phyloP scores from a whole-genome alignment of 2,113 vertebrate genomes.

The Glareola pratincola region DNA sequence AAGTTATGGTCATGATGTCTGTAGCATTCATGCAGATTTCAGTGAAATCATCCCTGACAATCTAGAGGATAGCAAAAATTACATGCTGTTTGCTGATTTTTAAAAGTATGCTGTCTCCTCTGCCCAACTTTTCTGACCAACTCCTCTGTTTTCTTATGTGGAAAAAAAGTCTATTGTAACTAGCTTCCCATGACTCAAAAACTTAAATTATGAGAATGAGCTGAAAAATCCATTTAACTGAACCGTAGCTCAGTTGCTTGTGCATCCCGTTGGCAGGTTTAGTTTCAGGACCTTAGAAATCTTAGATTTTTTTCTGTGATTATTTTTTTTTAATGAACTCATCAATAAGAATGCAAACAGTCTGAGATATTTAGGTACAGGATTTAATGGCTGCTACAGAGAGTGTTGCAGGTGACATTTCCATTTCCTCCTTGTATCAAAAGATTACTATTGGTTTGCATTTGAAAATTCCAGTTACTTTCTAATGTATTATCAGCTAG shows the following conservation, averaged over 20 bases:
- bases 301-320: neutral
- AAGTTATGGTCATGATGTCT: neutral
- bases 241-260: neutral
- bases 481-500: neutral
- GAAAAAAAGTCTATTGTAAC: neutral
- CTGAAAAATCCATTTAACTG: neutral
- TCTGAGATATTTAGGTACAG: neutral
- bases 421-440: neutral
- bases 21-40: neutral
- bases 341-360: neutral
- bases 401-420: neutral
- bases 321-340: neutral
- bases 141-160: neutral
- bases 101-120: neutral
- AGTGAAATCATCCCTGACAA: neutral
- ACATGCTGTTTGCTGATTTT: neutral
- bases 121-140: fast-evolving
- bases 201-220: neutral
- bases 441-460: neutral
- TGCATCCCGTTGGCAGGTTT: neutral
- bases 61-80: neutral
- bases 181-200: neutral
- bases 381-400: neutral
- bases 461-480: neutral
- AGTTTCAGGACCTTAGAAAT: neutral